These are phyloP conservation scores for Odocoileus virginianus DNA, from an alignment of 2,113 vertebrate genomes.

Conservation along the genomic window DNA sequence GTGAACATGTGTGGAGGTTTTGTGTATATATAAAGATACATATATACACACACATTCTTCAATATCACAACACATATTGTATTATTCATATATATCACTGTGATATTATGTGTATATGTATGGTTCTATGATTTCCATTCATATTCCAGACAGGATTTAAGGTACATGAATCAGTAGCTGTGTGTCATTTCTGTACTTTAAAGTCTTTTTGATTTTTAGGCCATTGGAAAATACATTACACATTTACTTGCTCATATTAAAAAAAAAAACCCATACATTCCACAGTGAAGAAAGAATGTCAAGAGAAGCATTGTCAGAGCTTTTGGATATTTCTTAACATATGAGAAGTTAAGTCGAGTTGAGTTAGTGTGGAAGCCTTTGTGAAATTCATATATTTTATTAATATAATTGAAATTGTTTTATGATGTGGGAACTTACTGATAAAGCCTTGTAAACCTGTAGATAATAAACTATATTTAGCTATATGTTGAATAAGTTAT, in stretches of 20 bases:
- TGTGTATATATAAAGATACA: too few relatives aligned
- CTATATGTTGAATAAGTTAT: neutral
- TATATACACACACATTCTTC: neutral
- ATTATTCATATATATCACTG: neutral
- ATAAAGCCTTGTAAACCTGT: neutral
- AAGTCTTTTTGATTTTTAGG: neutral
- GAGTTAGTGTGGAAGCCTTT: neutral
- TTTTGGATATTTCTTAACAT: neutral
- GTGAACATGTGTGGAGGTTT: neutral
- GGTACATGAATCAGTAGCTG: neutral
- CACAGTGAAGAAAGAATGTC: neutral
- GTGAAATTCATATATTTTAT: neutral
- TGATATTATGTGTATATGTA: neutral
- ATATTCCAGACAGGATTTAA: neutral
- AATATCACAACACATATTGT: neutral
- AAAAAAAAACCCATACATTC: neutral
- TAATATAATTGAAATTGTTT: neutral
- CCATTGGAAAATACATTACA: neutral
- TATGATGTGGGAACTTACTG: neutral
- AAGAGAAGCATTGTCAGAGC: neutral
- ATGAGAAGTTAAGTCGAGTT: neutral
- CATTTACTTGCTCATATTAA: neutral
- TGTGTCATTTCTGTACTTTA: neutral
- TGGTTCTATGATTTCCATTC: neutral
- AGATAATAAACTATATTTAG: neutral